Evolutionary conservation across 2,797 vertebrate genomes (phyloP).

Genomic region (Hippopotamyrus pictus): DNA sequence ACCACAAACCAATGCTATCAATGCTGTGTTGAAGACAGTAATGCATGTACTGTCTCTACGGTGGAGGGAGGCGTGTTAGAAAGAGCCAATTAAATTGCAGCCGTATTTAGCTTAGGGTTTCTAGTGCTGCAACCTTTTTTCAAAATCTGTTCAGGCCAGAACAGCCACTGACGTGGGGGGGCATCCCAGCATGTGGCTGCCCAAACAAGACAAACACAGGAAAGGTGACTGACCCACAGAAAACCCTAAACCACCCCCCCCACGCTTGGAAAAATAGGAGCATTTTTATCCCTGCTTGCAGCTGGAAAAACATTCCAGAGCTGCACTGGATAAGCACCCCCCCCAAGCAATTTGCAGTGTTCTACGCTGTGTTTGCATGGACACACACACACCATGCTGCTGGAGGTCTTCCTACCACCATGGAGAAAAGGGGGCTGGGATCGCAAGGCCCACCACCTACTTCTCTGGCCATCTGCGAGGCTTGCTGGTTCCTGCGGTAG

Average conservation of each 20-base stretch:
- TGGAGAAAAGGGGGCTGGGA: background rate
- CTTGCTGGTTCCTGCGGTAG: conserved; percentile 92
- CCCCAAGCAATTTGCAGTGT: background rate
- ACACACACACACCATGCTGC: background rate
- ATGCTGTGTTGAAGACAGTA: background rate
- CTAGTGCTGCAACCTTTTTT: background rate
- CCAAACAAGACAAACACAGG: conserved; percentile 32
- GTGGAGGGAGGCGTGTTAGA: background rate
- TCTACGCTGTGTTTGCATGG: background rate
- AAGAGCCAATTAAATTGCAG: background rate
- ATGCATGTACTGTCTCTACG: background rate
- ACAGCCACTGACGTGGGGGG: conserved; percentile 3
- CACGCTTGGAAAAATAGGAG: conserved; percentile 13
- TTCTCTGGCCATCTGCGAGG: conserved; percentile 84
- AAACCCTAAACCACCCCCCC: background rate
- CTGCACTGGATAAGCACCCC: background rate
- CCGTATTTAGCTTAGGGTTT: background rate
- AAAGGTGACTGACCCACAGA: background rate
- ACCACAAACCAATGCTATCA: background rate
- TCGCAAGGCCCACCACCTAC: conserved; percentile 56
- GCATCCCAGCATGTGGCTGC: conserved; percentile 31
- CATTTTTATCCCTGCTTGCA: conserved; percentile 8
- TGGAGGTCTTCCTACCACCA: background rate
- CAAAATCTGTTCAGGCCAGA: background rate
- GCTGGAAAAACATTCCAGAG: conserved; percentile 4